Percentiles rank a stretch among this genome's conserved stretches.
Conservation (phyloP, 2,888 invertebrate genomes). For the Crioceris asparagi region DNA sequence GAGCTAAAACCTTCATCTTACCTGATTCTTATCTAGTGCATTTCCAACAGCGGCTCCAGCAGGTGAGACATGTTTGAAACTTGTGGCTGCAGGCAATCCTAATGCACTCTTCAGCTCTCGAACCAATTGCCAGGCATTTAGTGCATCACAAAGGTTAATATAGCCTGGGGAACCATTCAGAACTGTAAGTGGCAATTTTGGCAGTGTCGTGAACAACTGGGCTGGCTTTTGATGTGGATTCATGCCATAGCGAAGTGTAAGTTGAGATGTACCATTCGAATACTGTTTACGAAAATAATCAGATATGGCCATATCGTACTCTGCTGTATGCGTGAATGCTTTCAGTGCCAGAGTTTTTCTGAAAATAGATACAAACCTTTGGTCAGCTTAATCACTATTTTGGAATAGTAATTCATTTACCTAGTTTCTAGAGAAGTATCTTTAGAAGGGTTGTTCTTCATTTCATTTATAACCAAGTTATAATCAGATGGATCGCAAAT, state of each 20-base stretch:
- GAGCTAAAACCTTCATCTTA: slow-evolving; percentile 24
- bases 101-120: slow-evolving; percentile 72
- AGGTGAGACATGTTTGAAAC: slow-evolving; percentile 97
- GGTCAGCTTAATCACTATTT: no score
- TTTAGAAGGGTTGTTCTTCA: slow-evolving; percentile 49
- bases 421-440: slow-evolving; percentile 66
- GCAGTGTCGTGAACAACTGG: slow-evolving; percentile 72
- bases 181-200: slow-evolving; percentile 74
- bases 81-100: slow-evolving; percentile 81
- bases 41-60: slow-evolving; percentile 92
- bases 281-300: slow-evolving; percentile 92
- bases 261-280: slow-evolving; percentile 62
- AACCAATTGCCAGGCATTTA: slow-evolving; percentile 96
- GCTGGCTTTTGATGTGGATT: slow-evolving; percentile 98
- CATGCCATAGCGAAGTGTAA: slow-evolving; percentile 87
- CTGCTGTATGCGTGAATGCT: slow-evolving; percentile 93
- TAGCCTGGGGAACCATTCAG: slow-evolving; percentile 94
- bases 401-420: slow-evolving; percentile 34
- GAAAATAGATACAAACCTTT: no score
- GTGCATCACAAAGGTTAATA: slow-evolving; percentile 93
- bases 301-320: slow-evolving; percentile 89
- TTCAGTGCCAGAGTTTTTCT: slow-evolving; percentile 76
- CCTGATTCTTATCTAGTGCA: slow-evolving; percentile 61
- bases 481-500: slow-evolving; percentile 90
- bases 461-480: slow-evolving; percentile 54